Evolutionary conservation across 2,797 vertebrate species (phyloP).

Genomic region (Aldrovandia affinis): DNA sequence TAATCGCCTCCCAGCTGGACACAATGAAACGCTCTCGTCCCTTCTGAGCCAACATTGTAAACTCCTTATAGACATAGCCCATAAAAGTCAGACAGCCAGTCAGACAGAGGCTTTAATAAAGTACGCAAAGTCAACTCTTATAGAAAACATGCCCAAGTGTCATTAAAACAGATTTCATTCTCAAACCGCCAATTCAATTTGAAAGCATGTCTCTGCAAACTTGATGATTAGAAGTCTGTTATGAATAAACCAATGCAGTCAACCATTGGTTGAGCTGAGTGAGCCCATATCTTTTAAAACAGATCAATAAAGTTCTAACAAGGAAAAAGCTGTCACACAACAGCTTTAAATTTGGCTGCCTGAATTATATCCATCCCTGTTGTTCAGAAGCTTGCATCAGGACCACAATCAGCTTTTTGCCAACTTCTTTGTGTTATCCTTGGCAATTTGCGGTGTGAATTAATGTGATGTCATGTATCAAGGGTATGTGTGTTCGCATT

Average conservation of each 20-base stretch:
- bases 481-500: too few species aligned
- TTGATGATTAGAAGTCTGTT: conserved; percentile 1
- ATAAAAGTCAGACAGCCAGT: conserved; percentile 77
- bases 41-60: conserved; percentile 66
- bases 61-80: conserved; percentile 73
- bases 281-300: conserved; percentile 6
- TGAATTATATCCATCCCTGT: background rate
- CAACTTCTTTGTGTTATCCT: too few species aligned
- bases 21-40: conserved; percentile 69
- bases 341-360: background rate
- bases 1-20: conserved; percentile 81
- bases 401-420: too few species aligned
- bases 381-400: background rate
- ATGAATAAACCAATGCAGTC: background rate
- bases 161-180: conserved; percentile 17
- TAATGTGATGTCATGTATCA: too few species aligned
- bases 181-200: conserved; percentile 1
- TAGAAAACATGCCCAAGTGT: conserved; percentile 5
- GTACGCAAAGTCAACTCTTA: conserved; percentile 78
- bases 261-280: background rate
- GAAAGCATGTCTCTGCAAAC: background rate
- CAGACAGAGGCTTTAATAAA: conserved; percentile 80
- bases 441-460: too few species aligned
- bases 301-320: background rate
- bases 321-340: background rate